Evolutionary conservation across 37 sponge, comb jelly and placozoan genomes (phyloP).

Genomic region (Corticium candelabrum): DNA sequence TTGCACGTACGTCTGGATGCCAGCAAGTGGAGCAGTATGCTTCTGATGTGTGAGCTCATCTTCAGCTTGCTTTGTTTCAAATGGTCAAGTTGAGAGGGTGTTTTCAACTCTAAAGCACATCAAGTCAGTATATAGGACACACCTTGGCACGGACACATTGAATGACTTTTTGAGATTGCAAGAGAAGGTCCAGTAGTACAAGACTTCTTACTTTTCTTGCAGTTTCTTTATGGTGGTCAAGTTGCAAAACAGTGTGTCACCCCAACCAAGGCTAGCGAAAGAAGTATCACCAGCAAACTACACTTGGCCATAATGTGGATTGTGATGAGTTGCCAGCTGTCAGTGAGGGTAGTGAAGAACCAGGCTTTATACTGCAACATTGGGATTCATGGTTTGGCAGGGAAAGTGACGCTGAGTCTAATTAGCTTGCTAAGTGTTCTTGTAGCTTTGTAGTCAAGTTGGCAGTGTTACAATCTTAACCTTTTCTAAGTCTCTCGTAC

Average conservation of each 20-base stretch:
- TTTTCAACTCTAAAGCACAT: not conserved
- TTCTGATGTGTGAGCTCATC: not conserved
- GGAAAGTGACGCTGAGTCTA: too few relatives aligned
- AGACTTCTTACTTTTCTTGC: not conserved
- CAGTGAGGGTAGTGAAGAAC: too few relatives aligned
- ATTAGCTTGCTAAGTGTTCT: too few relatives aligned
- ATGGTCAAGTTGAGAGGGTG: not conserved
- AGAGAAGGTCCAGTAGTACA: not conserved
- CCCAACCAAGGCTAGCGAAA: too few relatives aligned
- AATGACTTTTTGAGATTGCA: not conserved
- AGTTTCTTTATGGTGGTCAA: not conserved
- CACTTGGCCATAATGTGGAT: too few relatives aligned
- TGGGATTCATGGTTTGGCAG: too few relatives aligned
- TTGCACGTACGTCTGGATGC: not conserved
- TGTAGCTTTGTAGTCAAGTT: too few relatives aligned
- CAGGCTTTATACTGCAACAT: too few relatives aligned
- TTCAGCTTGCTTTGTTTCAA: not conserved
- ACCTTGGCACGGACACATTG: not conserved
- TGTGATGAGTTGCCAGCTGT: too few relatives aligned
- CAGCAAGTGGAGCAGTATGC: not conserved
- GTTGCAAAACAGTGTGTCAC: not conserved
- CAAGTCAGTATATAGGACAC: not conserved
- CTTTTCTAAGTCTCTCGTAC: too few relatives aligned
- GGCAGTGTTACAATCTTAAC: too few relatives aligned
- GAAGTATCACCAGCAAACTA: too few relatives aligned